phyloP scores from a whole-genome alignment of 2,797 vertebrate genomes.

The Chaenodraco wilsoni region DNA sequence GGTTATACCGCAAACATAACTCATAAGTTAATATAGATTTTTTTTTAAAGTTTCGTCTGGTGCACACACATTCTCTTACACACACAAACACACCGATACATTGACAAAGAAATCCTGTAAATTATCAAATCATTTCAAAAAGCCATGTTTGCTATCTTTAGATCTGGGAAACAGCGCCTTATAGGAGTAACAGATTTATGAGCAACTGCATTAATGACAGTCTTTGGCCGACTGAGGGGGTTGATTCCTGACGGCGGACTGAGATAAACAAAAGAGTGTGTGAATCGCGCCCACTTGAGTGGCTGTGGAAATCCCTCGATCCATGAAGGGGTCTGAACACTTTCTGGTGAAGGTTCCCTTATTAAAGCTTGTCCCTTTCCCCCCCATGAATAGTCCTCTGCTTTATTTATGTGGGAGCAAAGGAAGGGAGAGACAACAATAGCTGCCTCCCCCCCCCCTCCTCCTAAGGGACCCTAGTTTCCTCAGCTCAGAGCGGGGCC shows the following conservation, averaged over 20 bases:
- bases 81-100: slow-evolving; percentile 22
- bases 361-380: slow-evolving; percentile 17
- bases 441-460: not conserved
- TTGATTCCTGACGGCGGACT: slow-evolving; percentile 50
- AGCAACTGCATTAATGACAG: slow-evolving; percentile 40
- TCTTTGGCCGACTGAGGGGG: slow-evolving; percentile 45
- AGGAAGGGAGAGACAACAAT: slow-evolving; percentile 46
- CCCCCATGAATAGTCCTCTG: not conserved
- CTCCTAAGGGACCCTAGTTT: slow-evolving; percentile 34
- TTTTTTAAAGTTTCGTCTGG: slow-evolving; percentile 60
- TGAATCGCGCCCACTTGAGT: slow-evolving; percentile 49
- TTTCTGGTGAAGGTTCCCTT: slow-evolving; percentile 30
- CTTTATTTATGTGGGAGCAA: slow-evolving; percentile 50
- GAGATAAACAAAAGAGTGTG: slow-evolving; percentile 48
- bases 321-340: slow-evolving; percentile 23
- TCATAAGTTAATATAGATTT: slow-evolving; percentile 79
- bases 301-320: slow-evolving; percentile 49
- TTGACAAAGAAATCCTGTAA: slow-evolving; percentile 22
- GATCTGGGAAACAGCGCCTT: slow-evolving; percentile 37
- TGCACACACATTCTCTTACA: slow-evolving; percentile 21
- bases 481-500: slow-evolving; percentile 35
- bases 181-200: slow-evolving; percentile 33
- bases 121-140: slow-evolving; percentile 3
- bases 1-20: slow-evolving; percentile 55
- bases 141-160: slow-evolving; percentile 29